These are phyloP conservation scores for Lasioglossum vierecki DNA, from an alignment of 2,888 invertebrate genomes.

Conservation along the genomic window DNA sequence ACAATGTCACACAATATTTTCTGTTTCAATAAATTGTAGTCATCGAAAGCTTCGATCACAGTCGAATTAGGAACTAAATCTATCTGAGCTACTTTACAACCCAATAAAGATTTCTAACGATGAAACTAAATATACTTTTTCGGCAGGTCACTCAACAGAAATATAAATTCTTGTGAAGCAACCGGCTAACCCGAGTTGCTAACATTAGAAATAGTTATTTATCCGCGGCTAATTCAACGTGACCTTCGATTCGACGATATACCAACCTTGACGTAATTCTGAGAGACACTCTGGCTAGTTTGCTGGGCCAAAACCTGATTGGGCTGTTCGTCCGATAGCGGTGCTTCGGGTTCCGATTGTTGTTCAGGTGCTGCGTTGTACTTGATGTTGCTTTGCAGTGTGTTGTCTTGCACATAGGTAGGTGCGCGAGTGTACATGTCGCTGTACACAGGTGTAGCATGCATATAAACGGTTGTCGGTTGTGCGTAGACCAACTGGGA, in stretches of 20 bases:
- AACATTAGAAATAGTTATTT: background rate
- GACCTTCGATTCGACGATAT: background rate
- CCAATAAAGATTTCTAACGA: no score
- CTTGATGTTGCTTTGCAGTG: conserved; percentile 64
- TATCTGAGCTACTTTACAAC: no score
- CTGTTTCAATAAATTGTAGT: background rate
- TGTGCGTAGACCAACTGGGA: conserved; percentile 76
- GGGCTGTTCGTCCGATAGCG: conserved; percentile 67
- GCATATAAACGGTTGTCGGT: conserved; percentile 73
- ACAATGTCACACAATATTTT: background rate
- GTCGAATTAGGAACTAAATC: background rate
- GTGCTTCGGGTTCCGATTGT: conserved; percentile 68
- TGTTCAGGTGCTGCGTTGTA: conserved; percentile 69
- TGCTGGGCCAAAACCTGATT: conserved; percentile 73
- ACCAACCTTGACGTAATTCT: conserved; percentile 74
- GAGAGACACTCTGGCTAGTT: conserved; percentile 63
- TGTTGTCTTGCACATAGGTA: conserved; percentile 76
- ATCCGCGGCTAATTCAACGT: background rate
- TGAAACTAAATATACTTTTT: no score
- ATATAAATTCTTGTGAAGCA: background rate
- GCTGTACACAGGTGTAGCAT: conserved; percentile 70
- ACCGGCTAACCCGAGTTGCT: background rate
- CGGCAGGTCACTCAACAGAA: background rate
- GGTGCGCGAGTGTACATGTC: conserved; percentile 70
- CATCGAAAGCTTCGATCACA: background rate